Evolutionary conservation across 1,140 invertebrate genomes (phyloP).

Genomic region (Proctacanthus coquilletti): DNA sequence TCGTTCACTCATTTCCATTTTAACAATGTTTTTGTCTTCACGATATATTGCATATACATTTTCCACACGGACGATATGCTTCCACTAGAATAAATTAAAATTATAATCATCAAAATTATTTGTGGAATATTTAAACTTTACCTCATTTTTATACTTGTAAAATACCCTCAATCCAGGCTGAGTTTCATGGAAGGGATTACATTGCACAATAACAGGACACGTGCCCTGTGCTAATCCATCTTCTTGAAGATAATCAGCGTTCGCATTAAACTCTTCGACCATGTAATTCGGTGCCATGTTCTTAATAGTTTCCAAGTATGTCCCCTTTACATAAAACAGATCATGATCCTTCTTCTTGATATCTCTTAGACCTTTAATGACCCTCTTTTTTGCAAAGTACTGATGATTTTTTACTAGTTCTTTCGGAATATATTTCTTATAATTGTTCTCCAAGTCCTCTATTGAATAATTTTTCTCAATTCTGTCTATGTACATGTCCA

Average conservation of each 20-base stretch:
- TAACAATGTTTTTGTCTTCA: slow-evolving; percentile 11
- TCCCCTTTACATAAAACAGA: slow-evolving; percentile 50
- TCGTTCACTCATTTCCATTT: slow-evolving; percentile 20
- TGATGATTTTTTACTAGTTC: slow-evolving; percentile 54
- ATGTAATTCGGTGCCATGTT: slow-evolving; percentile 65
- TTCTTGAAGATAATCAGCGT: slow-evolving; percentile 27
- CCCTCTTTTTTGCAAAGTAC: slow-evolving; percentile 58
- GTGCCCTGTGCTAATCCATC: slow-evolving; percentile 41
- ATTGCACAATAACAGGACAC: slow-evolving; percentile 40
- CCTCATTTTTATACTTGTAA: slow-evolving; percentile 41
- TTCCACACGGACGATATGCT: slow-evolving; percentile 60
- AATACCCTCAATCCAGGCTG: slow-evolving; percentile 48
- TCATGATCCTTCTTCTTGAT: slow-evolving; percentile 41
- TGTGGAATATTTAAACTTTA: slow-evolving; percentile 18
- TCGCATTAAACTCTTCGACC: slow-evolving; percentile 54
- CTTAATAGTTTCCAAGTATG: slow-evolving; percentile 63
- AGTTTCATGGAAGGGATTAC: slow-evolving; percentile 52
- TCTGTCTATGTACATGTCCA: slow-evolving; percentile 69
- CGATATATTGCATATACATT: slow-evolving; percentile 42
- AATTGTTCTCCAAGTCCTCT: slow-evolving; percentile 53
- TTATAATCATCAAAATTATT: not conserved
- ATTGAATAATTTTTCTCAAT: slow-evolving; percentile 47
- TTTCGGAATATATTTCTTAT: slow-evolving; percentile 66
- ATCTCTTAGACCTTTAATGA: slow-evolving; percentile 46
- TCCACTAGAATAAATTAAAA: slow-evolving; percentile 40